phyloP scores from a whole-genome alignment of 1,140 invertebrate species.

The Cherax quadricarinatus region DNA sequence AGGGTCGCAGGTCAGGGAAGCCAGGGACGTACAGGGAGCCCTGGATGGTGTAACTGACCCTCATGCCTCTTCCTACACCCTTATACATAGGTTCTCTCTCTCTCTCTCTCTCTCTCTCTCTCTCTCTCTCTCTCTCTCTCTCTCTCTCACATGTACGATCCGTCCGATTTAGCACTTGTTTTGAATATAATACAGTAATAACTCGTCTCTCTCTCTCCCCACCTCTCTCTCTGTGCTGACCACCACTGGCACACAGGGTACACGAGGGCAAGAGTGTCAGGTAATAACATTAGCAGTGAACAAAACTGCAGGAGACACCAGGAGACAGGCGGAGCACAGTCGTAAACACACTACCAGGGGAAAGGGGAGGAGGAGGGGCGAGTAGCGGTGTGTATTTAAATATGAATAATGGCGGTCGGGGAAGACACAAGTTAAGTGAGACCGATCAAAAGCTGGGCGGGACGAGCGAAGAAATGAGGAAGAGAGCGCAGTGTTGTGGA shows the following conservation, averaged over 20 bases:
- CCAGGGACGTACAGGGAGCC: slow-evolving; percentile 9
- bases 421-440: slow-evolving; percentile 67
- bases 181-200: too few species aligned
- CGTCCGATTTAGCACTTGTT: too few species aligned
- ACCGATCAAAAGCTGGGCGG: slow-evolving; percentile 65
- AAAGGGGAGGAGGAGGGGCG: not conserved
- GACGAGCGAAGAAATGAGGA: slow-evolving; percentile 52
- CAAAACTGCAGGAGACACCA: not conserved
- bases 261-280: slow-evolving; percentile 44
- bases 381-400: slow-evolving; percentile 57
- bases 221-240: not conserved
- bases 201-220: not conserved
- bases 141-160: not conserved
- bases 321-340: not conserved
- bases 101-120: not conserved
- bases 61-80: slow-evolving; percentile 1
- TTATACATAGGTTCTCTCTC: slow-evolving; percentile 6
- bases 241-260: slow-evolving; percentile 28
- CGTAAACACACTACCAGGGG: not conserved
- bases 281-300: slow-evolving; percentile 28
- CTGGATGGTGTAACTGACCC: not conserved
- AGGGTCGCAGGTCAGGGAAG: slow-evolving; percentile 41
- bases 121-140: not conserved
- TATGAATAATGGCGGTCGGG: slow-evolving; percentile 58
- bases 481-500: slow-evolving; percentile 49